Conservation (phyloP, 2,888 invertebrate species). For the Tenthredo amoena region DNA sequence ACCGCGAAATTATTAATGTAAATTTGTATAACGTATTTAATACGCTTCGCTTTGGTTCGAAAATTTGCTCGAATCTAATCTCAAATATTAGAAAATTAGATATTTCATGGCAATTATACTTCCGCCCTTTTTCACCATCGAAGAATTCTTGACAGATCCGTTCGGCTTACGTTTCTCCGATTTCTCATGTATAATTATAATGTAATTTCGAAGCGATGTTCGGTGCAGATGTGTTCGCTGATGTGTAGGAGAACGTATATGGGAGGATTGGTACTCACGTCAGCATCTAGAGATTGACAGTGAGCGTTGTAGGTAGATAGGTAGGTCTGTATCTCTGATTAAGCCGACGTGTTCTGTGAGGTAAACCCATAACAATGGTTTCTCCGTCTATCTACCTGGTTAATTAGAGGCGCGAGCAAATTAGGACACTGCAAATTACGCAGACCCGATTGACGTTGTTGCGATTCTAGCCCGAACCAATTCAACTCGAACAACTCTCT, state of each 20-base stretch:
- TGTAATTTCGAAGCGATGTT: slow-evolving; percentile 7
- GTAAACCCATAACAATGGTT: slow-evolving; percentile 33
- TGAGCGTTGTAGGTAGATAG: background rate
- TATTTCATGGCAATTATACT: background rate
- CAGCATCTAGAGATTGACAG: background rate
- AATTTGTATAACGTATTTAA: slow-evolving; percentile 12
- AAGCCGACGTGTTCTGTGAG: slow-evolving; percentile 32
- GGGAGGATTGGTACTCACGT: background rate
- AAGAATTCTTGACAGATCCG: background rate
- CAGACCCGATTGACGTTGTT: slow-evolving; percentile 43
- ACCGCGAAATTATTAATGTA: slow-evolving; percentile 19
- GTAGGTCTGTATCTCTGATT: slow-evolving; percentile 42
- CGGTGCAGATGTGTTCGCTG: background rate
- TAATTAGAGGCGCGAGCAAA: slow-evolving; percentile 48
- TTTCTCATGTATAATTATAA: background rate
- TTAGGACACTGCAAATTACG: slow-evolving; percentile 49
- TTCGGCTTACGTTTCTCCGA: background rate
- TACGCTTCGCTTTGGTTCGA: background rate
- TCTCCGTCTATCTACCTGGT: slow-evolving; percentile 21
- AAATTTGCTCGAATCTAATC: background rate
- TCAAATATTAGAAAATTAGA: background rate
- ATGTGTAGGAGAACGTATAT: background rate
- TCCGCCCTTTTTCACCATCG: background rate
- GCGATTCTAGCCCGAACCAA: slow-evolving; percentile 19
- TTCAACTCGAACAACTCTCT: background rate